A percentile compares a stretch with the other conserved stretches of the same genome.
phyloP scores from a whole-genome alignment of 2,888 invertebrate genomes.

The Netelia inedita region DNA sequence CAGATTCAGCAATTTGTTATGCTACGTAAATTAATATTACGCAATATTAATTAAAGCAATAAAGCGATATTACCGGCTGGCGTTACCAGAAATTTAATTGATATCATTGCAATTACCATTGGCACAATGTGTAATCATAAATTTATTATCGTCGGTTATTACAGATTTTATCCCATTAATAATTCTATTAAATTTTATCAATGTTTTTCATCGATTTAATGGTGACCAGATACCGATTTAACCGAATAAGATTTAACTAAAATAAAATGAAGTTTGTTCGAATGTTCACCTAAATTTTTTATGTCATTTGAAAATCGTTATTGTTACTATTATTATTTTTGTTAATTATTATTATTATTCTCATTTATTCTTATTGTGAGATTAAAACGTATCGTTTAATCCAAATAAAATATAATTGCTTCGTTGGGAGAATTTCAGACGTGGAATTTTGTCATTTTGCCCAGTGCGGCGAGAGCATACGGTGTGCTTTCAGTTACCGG shows the following conservation, averaged over 20 bases:
- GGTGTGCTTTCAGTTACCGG: slow-evolving; percentile 23
- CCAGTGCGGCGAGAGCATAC: background rate
- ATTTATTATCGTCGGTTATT: too few relatives aligned
- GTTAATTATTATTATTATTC: background rate
- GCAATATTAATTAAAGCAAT: too few relatives aligned
- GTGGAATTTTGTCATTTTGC: slow-evolving; percentile 35
- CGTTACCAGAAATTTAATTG: too few relatives aligned
- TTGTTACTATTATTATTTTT: background rate
- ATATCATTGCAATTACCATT: too few relatives aligned
- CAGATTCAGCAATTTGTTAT: too few relatives aligned
- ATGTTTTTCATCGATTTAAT: background rate
- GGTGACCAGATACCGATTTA: background rate
- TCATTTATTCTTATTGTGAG: background rate
- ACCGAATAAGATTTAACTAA: background rate
- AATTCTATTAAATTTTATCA: too few relatives aligned
- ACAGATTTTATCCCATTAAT: too few relatives aligned
- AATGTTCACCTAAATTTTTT: background rate
- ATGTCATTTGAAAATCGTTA: background rate
- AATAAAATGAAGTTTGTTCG: background rate
- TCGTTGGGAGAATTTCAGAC: background rate
- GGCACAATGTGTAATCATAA: too few relatives aligned
- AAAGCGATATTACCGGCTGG: too few relatives aligned
- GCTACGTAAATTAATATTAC: too few relatives aligned
- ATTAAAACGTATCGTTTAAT: slow-evolving; percentile 22
- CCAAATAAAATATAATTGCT: slow-evolving; percentile 10